Conservation (phyloP, 2,113 vertebrate genomes). For the Pachycephala philippinensis region DNA sequence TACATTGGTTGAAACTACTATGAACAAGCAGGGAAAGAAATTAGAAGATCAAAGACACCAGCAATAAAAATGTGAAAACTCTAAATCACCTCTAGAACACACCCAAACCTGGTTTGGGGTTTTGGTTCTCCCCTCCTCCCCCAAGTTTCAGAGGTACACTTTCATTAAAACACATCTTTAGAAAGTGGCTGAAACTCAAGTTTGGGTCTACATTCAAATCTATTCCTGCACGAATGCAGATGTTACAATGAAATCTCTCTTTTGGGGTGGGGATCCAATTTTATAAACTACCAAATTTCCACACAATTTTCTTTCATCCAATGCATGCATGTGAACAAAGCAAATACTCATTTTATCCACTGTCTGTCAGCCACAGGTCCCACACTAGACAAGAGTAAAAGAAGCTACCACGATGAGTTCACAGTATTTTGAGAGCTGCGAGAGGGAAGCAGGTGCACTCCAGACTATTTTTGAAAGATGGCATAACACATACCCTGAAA, state of each 20-base stretch:
- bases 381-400: background rate
- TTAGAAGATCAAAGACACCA: background rate
- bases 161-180: background rate
- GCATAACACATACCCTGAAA: background rate
- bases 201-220: background rate
- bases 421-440: background rate
- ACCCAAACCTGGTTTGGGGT: background rate
- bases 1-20: background rate
- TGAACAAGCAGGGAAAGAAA: background rate
- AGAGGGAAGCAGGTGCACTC: background rate
- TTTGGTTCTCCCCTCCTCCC: too few relatives aligned
- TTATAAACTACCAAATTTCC: background rate
- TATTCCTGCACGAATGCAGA: background rate
- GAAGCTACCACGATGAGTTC: background rate
- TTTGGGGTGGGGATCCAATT: background rate
- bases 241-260: background rate
- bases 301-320: background rate
- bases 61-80: background rate
- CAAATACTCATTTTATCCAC: background rate
- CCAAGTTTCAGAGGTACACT: background rate
- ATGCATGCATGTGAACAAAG: accelerated
- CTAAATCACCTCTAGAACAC: background rate
- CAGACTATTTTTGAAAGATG: background rate
- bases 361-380: background rate
- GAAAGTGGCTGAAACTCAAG: background rate